Evolutionary conservation across 2,113 vertebrate genomes (phyloP).

Genomic region (Alethe diademata): DNA sequence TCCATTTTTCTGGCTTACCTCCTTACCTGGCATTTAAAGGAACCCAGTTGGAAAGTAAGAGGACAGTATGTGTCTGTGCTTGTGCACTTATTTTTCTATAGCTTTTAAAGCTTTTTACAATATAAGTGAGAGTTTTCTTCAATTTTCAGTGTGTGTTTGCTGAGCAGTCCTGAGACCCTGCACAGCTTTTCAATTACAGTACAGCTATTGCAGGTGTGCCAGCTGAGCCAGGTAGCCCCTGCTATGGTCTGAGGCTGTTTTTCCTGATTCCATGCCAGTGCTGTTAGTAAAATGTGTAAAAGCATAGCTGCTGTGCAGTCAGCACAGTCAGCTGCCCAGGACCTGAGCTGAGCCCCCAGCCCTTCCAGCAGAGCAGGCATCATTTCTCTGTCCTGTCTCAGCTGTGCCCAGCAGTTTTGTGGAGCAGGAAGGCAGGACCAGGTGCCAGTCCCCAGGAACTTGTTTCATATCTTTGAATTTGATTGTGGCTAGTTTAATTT

Average conservation of each 20-base stretch:
- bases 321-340: not conserved
- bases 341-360: not conserved
- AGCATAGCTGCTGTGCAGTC: not conserved
- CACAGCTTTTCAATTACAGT: not conserved
- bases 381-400: accelerated
- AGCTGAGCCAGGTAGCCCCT: not conserved
- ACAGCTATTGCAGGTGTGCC: not conserved
- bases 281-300: not conserved
- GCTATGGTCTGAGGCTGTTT: not conserved
- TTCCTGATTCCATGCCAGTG: not conserved
- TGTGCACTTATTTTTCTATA: not conserved
- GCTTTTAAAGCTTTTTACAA: not conserved
- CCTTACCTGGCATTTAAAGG: not conserved
- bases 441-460: not conserved
- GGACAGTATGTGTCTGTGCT: not conserved
- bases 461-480: not conserved
- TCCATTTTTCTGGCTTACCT: not conserved
- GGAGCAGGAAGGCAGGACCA: too few species aligned
- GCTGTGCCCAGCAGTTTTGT: not conserved
- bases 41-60: not conserved
- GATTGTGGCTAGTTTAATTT: not conserved
- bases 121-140: not conserved
- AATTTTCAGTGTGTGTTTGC: not conserved
- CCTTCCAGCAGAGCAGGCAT: not conserved
- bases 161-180: not conserved